Percentiles rank a stretch among this genome's conserved stretches.
phyloP scores from a whole-genome alignment of 2,113 vertebrate genomes.

The Takifugu bimaculatus region DNA sequence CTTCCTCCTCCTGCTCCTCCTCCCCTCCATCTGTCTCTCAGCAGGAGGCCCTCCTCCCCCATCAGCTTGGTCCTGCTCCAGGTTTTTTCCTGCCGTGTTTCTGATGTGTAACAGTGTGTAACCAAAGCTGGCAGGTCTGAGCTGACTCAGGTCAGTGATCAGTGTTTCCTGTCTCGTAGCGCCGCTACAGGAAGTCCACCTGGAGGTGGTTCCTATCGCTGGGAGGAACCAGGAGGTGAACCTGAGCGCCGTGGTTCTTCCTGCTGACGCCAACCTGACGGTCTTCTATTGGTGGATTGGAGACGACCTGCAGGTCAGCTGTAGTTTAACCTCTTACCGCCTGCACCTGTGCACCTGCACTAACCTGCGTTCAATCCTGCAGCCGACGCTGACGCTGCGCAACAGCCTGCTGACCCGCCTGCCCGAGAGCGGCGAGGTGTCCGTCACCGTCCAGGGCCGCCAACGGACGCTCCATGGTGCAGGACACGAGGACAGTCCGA shows the following conservation, averaged over 20 bases:
- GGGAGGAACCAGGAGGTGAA: slow-evolving; percentile 86
- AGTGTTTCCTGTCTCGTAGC: slow-evolving; percentile 64
- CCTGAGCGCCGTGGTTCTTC: slow-evolving; percentile 86
- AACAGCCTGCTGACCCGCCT: slow-evolving; percentile 84
- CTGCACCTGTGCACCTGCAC: too few species aligned
- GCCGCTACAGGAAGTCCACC: slow-evolving; percentile 88
- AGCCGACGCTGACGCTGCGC: slow-evolving; percentile 87
- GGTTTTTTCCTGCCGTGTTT: not conserved
- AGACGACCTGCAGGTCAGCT: slow-evolving; percentile 80
- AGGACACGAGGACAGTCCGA: slow-evolving; percentile 83
- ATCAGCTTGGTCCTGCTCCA: too few species aligned
- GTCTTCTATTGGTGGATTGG: slow-evolving; percentile 98
- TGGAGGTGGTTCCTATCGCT: slow-evolving; percentile 86
- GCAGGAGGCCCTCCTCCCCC: too few species aligned
- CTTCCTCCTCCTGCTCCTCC: too few species aligned
- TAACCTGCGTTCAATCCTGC: slow-evolving; percentile 6
- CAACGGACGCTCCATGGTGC: slow-evolving; percentile 90
- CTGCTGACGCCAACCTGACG: slow-evolving; percentile 84
- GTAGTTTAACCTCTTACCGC: not conserved
- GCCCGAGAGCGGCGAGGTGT: slow-evolving; percentile 77
- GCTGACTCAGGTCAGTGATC: slow-evolving; percentile 70
- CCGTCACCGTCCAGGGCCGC: slow-evolving; percentile 91
- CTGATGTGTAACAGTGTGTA: slow-evolving; percentile 32
- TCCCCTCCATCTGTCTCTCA: too few species aligned
- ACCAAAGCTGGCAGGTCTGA: too few species aligned